These are phyloP conservation scores for Drosophila seguyi DNA, from an alignment of 1,140 invertebrate genomes.

Conservation along the genomic window DNA sequence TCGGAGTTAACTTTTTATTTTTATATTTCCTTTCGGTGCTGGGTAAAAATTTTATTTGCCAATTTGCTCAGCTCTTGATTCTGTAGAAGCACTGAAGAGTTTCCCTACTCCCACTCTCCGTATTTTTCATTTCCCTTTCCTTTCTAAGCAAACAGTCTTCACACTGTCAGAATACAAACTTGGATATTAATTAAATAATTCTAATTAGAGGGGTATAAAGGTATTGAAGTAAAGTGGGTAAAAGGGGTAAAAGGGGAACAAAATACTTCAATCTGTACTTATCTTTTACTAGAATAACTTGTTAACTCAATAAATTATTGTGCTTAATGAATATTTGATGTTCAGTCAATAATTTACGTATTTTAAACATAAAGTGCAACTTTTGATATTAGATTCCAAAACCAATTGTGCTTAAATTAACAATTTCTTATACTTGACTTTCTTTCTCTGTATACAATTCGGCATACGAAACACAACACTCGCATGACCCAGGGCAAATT, in stretches of 20 bases:
- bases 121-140: conserved; percentile 4
- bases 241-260: neutral
- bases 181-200: neutral
- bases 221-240: neutral
- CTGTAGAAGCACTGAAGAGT: conserved; percentile 13
- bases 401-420: fast-evolving
- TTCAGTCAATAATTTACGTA: neutral
- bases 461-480: conserved; percentile 26
- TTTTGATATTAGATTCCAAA: neutral
- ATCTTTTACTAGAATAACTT: neutral
- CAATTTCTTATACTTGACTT: neutral
- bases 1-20: conserved; percentile 62
- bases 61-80: conserved; percentile 62
- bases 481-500: conserved; percentile 66
- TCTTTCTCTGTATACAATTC: conserved; percentile 9
- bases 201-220: neutral
- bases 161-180: conserved; percentile 9
- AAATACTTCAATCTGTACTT: neutral
- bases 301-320: neutral
- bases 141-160: conserved; percentile 1
- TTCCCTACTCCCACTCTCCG: neutral
- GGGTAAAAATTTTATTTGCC: conserved; percentile 73
- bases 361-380: neutral
- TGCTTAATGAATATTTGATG: neutral
- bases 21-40: conserved; percentile 23